Conservation (phyloP, 2,113 vertebrate species). For the Serilophus lunatus region DNA sequence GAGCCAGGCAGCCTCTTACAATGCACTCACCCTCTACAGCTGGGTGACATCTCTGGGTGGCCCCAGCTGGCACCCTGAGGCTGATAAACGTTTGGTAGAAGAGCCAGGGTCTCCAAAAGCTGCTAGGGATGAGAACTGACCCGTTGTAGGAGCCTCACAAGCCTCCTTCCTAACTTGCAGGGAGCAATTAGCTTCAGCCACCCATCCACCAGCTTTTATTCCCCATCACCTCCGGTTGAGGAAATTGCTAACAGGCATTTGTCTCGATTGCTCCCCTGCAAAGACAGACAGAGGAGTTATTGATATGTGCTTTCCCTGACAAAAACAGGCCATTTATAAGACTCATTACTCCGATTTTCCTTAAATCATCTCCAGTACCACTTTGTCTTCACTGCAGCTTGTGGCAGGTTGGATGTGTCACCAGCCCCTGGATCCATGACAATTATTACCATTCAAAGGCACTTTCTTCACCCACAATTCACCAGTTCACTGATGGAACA, state of each 20-base stretch:
- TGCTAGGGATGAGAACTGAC: neutral
- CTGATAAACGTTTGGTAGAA: neutral
- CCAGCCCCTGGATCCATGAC: neutral
- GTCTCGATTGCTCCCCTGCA: neutral
- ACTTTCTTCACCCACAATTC: neutral
- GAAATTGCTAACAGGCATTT: neutral
- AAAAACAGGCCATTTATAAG: neutral
- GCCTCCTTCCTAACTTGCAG: neutral
- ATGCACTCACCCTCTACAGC: rapidly evolving
- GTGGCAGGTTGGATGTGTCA: neutral
- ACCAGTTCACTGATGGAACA: rapidly evolving
- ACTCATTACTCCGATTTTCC: neutral
- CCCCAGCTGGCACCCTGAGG: rapidly evolving
- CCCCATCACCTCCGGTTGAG: neutral
- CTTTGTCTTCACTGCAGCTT: neutral
- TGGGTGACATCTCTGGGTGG: neutral
- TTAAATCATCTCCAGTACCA: neutral
- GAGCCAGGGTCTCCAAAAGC: neutral
- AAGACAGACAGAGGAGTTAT: neutral
- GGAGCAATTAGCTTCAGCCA: neutral
- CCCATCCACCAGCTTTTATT: neutral
- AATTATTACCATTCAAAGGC: neutral
- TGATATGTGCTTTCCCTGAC: neutral
- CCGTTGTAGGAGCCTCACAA: neutral
- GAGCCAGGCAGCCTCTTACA: neutral